phyloP scores from a whole-genome alignment of 2,113 vertebrate genomes.

The Verasper variegatus region DNA sequence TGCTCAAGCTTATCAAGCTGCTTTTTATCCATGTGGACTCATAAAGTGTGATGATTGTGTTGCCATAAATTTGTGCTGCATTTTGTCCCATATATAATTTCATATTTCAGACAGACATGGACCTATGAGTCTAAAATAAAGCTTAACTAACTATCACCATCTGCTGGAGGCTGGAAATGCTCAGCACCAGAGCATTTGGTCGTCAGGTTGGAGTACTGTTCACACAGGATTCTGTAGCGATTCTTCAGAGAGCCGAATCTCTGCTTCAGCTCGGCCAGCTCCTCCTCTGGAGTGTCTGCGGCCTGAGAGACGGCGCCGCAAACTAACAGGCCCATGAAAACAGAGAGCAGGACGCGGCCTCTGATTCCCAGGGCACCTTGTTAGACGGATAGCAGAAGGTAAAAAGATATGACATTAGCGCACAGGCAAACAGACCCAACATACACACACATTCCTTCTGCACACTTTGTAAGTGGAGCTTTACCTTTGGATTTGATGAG shows the following conservation, averaged over 20 bases:
- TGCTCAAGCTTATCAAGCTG: no score
- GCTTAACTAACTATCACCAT: not conserved
- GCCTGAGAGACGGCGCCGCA: constrained; percentile 8
- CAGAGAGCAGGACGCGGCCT: not conserved
- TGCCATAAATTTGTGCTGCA: no score
- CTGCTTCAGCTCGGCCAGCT: constrained; percentile 11
- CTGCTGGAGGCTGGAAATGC: constrained; percentile 6
- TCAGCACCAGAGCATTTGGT: constrained; percentile 19
- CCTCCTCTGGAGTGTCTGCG: not conserved
- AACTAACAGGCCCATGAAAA: constrained; percentile 38
- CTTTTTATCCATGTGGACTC: no score
- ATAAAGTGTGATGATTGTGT: no score
- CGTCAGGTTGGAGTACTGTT: constrained; percentile 6
- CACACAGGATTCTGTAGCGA: constrained; percentile 19
- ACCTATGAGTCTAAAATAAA: no score
- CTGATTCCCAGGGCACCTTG: constrained; percentile 20
- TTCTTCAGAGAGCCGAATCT: constrained; percentile 10
- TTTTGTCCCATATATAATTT: no score
- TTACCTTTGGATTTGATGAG: constrained; percentile 31
- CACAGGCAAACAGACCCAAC: not conserved
- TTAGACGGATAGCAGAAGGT: not conserved
- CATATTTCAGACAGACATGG: no score
- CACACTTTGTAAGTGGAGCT: not conserved
- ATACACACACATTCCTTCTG: not conserved
- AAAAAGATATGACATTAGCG: not conserved